Conservation (phyloP, 2,888 invertebrate genomes). For the Gari tellinella region DNA sequence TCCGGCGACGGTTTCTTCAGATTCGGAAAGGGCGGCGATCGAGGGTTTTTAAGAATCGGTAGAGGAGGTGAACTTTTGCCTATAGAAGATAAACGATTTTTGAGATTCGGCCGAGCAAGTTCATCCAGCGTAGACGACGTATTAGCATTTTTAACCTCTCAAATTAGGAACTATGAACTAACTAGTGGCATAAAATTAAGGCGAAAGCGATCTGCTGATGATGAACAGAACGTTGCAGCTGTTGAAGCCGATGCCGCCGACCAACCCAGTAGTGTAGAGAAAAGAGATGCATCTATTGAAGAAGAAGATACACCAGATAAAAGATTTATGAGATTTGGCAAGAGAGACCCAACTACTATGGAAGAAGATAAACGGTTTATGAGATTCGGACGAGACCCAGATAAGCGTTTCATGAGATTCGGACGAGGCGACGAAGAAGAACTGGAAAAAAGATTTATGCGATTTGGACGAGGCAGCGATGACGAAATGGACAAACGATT, state of each 20-base stretch:
- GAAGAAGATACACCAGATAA: constrained; percentile 52
- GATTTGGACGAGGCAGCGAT: constrained; percentile 7
- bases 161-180: constrained; percentile 58
- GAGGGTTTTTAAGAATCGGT: constrained; percentile 68
- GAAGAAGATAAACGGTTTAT: constrained; percentile 71
- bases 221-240: constrained; percentile 38
- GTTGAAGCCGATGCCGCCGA: constrained; percentile 46
- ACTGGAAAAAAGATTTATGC: constrained; percentile 32
- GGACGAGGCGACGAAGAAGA: constrained; percentile 50
- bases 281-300: constrained; percentile 44
- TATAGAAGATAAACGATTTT: constrained; percentile 74
- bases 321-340: constrained; percentile 70
- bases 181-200: constrained; percentile 59
- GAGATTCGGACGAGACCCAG: constrained; percentile 70
- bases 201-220: constrained; percentile 62
- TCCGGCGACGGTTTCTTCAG: constrained; percentile 72
- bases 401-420: constrained; percentile 69
- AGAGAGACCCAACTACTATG: constrained; percentile 36
- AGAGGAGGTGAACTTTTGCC: constrained; percentile 52
- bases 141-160: constrained; percentile 52
- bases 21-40: constrained; percentile 67
- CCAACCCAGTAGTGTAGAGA: constrained; percentile 72
- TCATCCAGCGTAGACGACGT: constrained; percentile 59
- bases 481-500: constrained; percentile 64
- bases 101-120: constrained; percentile 72